Conservation (phyloP, 2,113 vertebrate species). For the Tor tambroides region DNA sequence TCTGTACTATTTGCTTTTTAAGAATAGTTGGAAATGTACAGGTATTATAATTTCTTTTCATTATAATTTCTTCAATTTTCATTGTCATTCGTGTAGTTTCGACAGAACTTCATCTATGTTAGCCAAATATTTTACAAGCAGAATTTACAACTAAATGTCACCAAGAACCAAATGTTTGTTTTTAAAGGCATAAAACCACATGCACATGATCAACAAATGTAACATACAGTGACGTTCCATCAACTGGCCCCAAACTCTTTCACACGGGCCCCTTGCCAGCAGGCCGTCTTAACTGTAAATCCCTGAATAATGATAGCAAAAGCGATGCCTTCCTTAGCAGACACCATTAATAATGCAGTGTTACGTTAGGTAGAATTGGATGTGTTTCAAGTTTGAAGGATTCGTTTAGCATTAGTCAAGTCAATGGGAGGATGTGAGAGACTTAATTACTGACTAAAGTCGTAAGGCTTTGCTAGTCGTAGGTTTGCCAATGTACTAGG, state of each 20-base stretch:
- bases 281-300: background rate
- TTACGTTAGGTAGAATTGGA: constrained; percentile 19
- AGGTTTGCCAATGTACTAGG: constrained; percentile 22
- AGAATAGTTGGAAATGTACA: too few species aligned
- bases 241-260: background rate
- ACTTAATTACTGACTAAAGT: constrained; percentile 43
- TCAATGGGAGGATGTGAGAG: constrained; percentile 32
- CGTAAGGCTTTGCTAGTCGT: background rate
- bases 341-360: background rate
- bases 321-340: constrained; percentile 4
- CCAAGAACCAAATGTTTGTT: background rate
- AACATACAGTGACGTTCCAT: background rate
- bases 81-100: too few species aligned
- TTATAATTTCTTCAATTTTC: too few species aligned
- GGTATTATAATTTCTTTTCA: too few species aligned
- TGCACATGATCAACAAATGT: background rate
- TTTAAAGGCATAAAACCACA: background rate
- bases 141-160: background rate
- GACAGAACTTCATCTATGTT: background rate
- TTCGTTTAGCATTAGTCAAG: constrained; percentile 25
- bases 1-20: too few species aligned
- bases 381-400: constrained; percentile 27
- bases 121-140: background rate
- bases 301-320: constrained; percentile 10
- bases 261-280: background rate